Conservation (phyloP, 2,113 vertebrate species). For the Hemiscyllium ocellatum region DNA sequence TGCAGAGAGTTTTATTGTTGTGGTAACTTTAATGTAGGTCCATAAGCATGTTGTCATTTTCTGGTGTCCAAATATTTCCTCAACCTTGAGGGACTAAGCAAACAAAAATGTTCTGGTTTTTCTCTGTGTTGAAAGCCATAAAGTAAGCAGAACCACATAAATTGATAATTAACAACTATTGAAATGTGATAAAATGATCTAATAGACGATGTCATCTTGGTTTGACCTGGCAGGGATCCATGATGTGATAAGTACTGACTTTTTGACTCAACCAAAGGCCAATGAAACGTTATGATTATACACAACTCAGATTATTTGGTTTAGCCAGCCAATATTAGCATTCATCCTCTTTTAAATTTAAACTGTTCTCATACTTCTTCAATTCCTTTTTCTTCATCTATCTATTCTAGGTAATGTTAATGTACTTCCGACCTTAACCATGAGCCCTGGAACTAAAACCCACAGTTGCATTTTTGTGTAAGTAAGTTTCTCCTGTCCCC, state of each 20-base stretch:
- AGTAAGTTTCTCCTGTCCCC: neutral
- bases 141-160: slow-evolving; percentile 25
- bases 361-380: neutral
- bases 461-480: neutral
- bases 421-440: neutral
- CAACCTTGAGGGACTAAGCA: neutral
- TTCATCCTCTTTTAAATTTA: neutral
- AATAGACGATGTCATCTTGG: slow-evolving; percentile 29
- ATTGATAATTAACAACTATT: slow-evolving; percentile 2
- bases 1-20: neutral
- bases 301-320: neutral
- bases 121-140: slow-evolving; percentile 17
- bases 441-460: neutral
- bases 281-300: slow-evolving; percentile 1
- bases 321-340: neutral
- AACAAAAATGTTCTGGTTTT: neutral
- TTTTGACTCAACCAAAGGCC: neutral
- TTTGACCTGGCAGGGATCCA: slow-evolving; percentile 14
- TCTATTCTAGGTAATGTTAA: neutral
- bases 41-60: slow-evolving; percentile 11
- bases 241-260: neutral
- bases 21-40: neutral
- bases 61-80: slow-evolving; percentile 30
- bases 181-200: slow-evolving; percentile 27
- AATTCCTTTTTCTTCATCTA: neutral